Base-by-base conservation (phyloP, 2,888 invertebrate genomes). In the Holacanthella duospinosa region DNA sequence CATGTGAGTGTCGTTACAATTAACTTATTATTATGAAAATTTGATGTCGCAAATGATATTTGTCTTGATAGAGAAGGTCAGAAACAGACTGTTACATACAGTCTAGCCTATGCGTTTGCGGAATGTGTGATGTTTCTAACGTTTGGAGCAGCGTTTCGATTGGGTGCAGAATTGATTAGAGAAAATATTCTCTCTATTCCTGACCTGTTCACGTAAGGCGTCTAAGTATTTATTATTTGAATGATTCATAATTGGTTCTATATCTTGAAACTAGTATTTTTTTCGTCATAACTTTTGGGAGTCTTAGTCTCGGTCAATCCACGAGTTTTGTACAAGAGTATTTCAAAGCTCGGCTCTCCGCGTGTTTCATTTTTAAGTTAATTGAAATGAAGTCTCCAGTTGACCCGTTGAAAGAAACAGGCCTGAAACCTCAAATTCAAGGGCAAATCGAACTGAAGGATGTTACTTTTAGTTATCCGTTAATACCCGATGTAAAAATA, bases 381-480 rank as follows among this genome's bases (percentile, higher is more conserved):
- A 74, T 77, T 36, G 75, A 75, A 58, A 68, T 69, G 72, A 75
- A 76, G 67, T 79, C 81, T 0, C 75, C 74, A 29, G 81, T 81
- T 59, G 81, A 82, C 73, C 76, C 78, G 43, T 74, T 75, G 24
- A 75, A 77, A 1, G 72, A 74, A 19, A 71, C 73, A 29, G 82
- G 82, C 44, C 66, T 74, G 21, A 77, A 74, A 64, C 78, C 75
- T 82, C 77, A 75, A 70, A 80, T 84, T 27, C 77, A 83, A 9
- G 91, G 91, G 3, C 82, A 85, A 74, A 57, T 92, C 0, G 82
- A 82, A 57, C 86, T 88, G 70, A 80, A 83, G 63, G 79, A 84
- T 43, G 83, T 92, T 0, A 76, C 81, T 63, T 89, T 89, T 77
- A 80, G 81, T 36, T 93, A 93, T 76, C 92, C 93, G 0, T 85